Base-by-base conservation (phyloP, 2,888 invertebrate genomes). In the Thecophora atra region DNA sequence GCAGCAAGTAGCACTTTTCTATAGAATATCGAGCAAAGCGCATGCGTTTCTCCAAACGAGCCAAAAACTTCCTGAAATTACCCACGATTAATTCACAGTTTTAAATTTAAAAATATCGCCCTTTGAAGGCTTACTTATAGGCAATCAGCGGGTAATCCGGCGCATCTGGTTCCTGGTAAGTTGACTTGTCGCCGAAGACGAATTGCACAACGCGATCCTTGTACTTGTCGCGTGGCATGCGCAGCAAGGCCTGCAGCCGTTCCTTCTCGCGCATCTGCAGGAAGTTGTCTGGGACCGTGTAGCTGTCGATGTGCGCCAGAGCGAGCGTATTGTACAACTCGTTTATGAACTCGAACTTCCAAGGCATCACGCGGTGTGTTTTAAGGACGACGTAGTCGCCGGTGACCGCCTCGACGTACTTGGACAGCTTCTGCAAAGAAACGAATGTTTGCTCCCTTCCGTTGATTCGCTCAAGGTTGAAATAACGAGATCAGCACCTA, bases 261-360 rank as follows among this genome's bases (percentile, higher is more conserved):
- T 80, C 78, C 7, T 72, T 72, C 8, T 58, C 58, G 17, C 62
- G 71, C 8, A 37, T 11, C 5, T 52, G 4, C 0, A 75, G 44
- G 28, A 79, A 74, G 8, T 79, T 72, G 1, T 73, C 73, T 17
- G 76, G 72, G 67, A 80, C 73, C 26, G 77, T 77, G 76, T 78
- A 85, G 72, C 78, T 78, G 78, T 84, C 83, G 54, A 81, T 76
- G 76, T 82, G 80, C n/a, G 85, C 81, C 72, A 86, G 68, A 4
- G 81, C 86, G 30, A 85, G 67, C 8, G 81, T 80, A 75, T 86
- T 85, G 70, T 83, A 85, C 28, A 86, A 82, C 76, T 86, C 86
- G 75, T 84, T 84, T 26, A 82, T 79, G 71, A 84, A 86, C 76
- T 85, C 83, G 76, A 85, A 85, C 75, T 83, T 86, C 81, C 86